Conservation (phyloP, 1,140 invertebrate genomes). For the Hyphantria cunea region DNA sequence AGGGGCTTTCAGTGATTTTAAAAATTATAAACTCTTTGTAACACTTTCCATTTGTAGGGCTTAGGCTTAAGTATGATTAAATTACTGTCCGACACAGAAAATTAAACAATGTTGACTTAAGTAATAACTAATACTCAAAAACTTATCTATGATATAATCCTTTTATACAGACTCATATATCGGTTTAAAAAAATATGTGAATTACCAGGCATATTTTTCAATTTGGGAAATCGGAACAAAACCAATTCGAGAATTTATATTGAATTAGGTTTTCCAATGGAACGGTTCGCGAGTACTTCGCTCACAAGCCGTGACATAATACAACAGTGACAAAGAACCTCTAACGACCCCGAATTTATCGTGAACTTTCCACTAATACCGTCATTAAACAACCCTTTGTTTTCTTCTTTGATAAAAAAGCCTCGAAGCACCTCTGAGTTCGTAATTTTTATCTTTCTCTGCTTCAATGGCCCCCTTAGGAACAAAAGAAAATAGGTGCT, state of each 20-base stretch:
- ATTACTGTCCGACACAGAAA: too few relatives aligned
- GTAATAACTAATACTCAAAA: too few relatives aligned
- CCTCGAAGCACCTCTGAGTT: conserved; percentile 64
- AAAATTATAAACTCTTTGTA: too few relatives aligned
- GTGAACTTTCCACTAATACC: conserved; percentile 77
- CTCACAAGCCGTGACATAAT: conserved; percentile 66
- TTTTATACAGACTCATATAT: conserved; percentile 13
- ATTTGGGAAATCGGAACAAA: conserved; percentile 7
- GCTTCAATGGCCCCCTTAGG: conserved; percentile 45
- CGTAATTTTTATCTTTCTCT: conserved; percentile 76
- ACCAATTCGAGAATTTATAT: conserved; percentile 30
- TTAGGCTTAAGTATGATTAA: too few relatives aligned
- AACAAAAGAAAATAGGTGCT: conserved; percentile 58
- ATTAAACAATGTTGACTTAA: too few relatives aligned
- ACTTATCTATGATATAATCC: too few relatives aligned
- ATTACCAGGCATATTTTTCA: conserved; percentile 9
- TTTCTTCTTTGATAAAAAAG: conserved; percentile 76
- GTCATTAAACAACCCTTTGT: conserved; percentile 79
- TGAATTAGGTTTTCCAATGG: conserved; percentile 47
- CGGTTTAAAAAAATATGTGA: conserved; percentile 14
- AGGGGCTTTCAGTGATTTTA: too few relatives aligned
- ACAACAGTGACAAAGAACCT: conserved; percentile 69
- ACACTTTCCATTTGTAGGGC: too few relatives aligned
- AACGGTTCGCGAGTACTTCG: conserved; percentile 51
- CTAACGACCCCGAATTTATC: conserved; percentile 75